Conservation (phyloP, 2,113 vertebrate genomes). For the Varanus salvator region DNA sequence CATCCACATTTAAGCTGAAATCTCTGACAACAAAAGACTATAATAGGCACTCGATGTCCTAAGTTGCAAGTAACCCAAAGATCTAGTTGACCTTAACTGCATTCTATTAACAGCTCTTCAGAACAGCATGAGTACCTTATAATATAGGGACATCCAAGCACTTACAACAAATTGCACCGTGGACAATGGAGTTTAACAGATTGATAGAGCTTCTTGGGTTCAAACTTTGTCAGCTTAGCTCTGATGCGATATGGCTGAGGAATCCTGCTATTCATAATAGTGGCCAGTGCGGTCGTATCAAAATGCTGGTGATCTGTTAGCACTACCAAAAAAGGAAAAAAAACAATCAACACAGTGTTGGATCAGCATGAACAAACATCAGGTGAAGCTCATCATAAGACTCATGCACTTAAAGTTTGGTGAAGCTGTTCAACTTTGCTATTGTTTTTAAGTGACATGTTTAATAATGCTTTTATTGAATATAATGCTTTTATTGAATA, state of each 20-base stretch:
- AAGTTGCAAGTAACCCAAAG: constrained; percentile 4
- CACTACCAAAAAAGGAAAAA: constrained; percentile 73
- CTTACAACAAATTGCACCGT: constrained; percentile 88
- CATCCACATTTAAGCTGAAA: constrained; percentile 11
- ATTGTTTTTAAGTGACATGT: not conserved
- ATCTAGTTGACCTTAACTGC: not conserved
- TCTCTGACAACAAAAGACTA: not conserved
- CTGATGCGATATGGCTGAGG: constrained; percentile 82
- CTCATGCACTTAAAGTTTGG: not conserved
- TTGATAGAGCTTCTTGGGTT: constrained; percentile 85
- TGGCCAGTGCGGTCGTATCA: constrained; percentile 75
- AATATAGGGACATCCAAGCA: constrained; percentile 26
- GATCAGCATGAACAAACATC: not conserved
- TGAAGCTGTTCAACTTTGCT: not conserved
- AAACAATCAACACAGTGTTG: not conserved
- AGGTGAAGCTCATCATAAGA: too few species aligned
- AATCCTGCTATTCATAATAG: constrained; percentile 74
- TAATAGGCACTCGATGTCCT: not conserved
- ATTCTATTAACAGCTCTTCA: not conserved
- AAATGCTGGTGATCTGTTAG: constrained; percentile 82
- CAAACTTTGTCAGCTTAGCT: constrained; percentile 85
- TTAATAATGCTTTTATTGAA: not conserved
- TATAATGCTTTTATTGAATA: too few species aligned
- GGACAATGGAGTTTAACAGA: constrained; percentile 91
- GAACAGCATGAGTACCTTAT: not conserved